Evolutionary conservation across 2,113 vertebrate species (phyloP), one percentile per base, ranked within the genome.

Genomic region (Pteronura brasiliensis): DNA sequence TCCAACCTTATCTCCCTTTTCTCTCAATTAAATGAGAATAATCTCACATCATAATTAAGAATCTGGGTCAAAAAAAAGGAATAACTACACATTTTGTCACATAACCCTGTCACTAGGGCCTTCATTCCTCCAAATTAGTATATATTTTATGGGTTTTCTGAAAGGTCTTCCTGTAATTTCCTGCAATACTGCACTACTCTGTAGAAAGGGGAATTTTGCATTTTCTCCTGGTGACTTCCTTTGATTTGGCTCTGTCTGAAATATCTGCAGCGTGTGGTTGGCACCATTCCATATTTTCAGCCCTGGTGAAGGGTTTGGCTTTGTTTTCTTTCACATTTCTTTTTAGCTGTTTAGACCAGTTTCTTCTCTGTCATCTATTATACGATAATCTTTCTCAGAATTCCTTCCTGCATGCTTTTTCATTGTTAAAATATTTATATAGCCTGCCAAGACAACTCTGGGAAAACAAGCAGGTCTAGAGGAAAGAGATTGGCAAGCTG

Each of bases 391-490:
- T 47, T 88, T 94, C 52, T 81, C 42, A 96, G 11, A 93, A 92
- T 94, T 74, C 47, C 15, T 63, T 69, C 34, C 34, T 59, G n/a
- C 8, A 25, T 67, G 15, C 1, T 74, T 83, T 90, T 74, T 91
- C 36, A 82, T 69, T 34, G 15, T 87, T 93, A 80, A 91, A 91
- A 92, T 96, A 79, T 89, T 91, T 97, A 36, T 44, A 59, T 71
- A 69, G 34, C 59, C 65, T 69, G 74, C n/a, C 57, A 95, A 77
- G 39, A 57, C 49, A 97, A 71, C 72, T 90, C 34, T 77, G 17
- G 90, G 79, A 94, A 96, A 97, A 93, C 31, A 87, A 93, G n/a
- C 55, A 95, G 83, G 21, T 15, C 86, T 93, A 25, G 65, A 89
- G 63, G 36, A 96, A 86, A 89, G 61, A 81, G 74, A 91, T 0